Base-by-base conservation (phyloP, 2,113 vertebrate species). In the Tichodroma muraria region DNA sequence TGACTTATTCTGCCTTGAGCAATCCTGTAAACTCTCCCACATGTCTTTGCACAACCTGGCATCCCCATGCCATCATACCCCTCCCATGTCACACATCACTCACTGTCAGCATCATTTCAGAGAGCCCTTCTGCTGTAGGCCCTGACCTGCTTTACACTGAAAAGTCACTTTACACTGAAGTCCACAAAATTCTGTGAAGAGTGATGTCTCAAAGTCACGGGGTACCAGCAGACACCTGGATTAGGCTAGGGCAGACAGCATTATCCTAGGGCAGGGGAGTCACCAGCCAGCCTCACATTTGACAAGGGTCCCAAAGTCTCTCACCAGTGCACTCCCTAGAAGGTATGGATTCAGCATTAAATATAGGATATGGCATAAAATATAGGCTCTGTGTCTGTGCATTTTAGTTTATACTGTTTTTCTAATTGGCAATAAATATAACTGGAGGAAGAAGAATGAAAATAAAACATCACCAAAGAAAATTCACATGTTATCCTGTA, bases 301-400 rank as follows among this genome's bases (percentile, higher is more conserved):
- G 4, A 21, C 18, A 25, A 52, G 8, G 10, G 9, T n/a, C 21
- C 30, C 8, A 5, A 49, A 15, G 18, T 49, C 4, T 61, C 22
- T 65, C 45, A 13, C 16, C 25, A 54, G 18, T 35, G 21, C 22
- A 14, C 14, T 44, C 17, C 31, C 31, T 30, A 47, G 23, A 65
- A 61, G 37, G 5, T 44, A 7, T 57, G 28, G 3, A n/a, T n/a
- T n/a, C n/a, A n/a, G n/a, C n/a, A n/a, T n/a, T n/a, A n/a, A n/a
- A n/a, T n/a, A n/a, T n/a, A n/a, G n/a, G n/a, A 14, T 49, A 5
- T 31, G 57, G 31, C 0, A 0, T 38, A 61, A 70, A 89, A 80
- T 12, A 20, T 1, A 65, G 19, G 31, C 6, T n/a, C 18, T 22
- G 3, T n/a, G 11, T 31, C 33, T 21, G 15, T 57, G 15, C 9